phyloP scores from a whole-genome alignment of 2,888 invertebrate genomes.

The Labia minor region DNA sequence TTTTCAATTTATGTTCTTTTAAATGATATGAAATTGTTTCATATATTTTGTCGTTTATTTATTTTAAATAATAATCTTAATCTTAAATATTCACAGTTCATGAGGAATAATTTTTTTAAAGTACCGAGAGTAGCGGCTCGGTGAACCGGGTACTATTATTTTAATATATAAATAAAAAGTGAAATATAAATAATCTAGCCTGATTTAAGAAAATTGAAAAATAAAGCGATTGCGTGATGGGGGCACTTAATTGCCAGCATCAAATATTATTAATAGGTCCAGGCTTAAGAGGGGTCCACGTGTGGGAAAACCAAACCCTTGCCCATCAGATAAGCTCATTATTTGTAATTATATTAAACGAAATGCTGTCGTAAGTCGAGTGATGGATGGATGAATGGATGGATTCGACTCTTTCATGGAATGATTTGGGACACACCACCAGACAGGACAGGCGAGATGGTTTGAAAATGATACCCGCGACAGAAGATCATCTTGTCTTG shows the following conservation, averaged over 20 bases:
- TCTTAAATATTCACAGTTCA: too few species aligned
- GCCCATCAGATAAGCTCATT: slow-evolving; percentile 13
- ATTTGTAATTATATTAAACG: slow-evolving; percentile 13
- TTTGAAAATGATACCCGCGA: not conserved
- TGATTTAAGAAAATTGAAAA: too few species aligned
- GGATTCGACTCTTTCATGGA: not conserved
- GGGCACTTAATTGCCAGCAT: not conserved
- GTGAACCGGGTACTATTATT: too few species aligned
- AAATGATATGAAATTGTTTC: too few species aligned
- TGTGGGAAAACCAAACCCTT: not conserved
- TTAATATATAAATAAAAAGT: too few species aligned
- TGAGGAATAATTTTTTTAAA: too few species aligned
- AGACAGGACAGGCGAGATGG: not conserved
- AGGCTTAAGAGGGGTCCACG: not conserved
- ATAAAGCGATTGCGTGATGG: not conserved
- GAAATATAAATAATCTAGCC: too few species aligned
- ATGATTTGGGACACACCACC: not conserved
- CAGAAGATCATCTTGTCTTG: not conserved
- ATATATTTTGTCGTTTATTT: too few species aligned
- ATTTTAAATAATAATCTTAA: too few species aligned
- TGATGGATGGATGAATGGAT: slow-evolving; percentile 2
- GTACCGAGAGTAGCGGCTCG: too few species aligned
- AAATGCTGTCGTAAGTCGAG: not conserved
- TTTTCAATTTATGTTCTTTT: too few species aligned
- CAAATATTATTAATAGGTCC: not conserved